phyloP scores from a whole-genome alignment of 2,888 invertebrate genomes.

The Cryptophagus acutangulus region DNA sequence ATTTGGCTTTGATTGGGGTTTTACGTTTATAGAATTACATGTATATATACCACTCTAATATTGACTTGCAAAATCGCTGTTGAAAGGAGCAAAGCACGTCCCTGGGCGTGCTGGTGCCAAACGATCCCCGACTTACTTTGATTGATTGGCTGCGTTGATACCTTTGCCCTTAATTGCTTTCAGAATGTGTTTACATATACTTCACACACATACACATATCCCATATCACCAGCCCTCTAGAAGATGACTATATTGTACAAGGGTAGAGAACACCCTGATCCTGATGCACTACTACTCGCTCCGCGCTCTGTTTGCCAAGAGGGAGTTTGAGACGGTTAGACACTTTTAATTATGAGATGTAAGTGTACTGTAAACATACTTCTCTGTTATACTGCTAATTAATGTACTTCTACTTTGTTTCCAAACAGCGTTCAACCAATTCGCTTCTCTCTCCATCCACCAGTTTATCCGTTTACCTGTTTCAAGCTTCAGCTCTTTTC shows the following conservation, averaged over 20 bases:
- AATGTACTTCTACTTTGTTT: constrained; percentile 16
- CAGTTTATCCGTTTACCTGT: too few species aligned
- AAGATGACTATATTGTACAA: too few species aligned
- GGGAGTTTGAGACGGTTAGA: constrained; percentile 36
- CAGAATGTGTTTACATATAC: constrained; percentile 47
- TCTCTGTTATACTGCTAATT: constrained; percentile 30
- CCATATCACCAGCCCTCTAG: constrained; percentile 28
- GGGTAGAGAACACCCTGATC: too few species aligned
- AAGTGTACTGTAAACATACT: constrained; percentile 38
- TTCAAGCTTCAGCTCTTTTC: too few species aligned
- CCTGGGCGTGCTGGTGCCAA: constrained; percentile 44
- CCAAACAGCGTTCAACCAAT: neutral
- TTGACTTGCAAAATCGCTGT: constrained; percentile 47
- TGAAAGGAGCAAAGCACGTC: constrained; percentile 42
- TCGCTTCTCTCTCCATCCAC: neutral
- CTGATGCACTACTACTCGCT: too few species aligned
- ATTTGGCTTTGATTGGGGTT: too few species aligned
- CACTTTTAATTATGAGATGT: constrained; percentile 41
- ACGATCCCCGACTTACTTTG: constrained; percentile 46
- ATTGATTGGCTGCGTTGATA: constrained; percentile 48
- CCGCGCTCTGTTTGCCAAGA: constrained; percentile 34
- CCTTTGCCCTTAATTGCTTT: constrained; percentile 46
- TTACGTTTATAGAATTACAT: constrained; percentile 44
- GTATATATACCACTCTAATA: too few species aligned
- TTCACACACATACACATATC: too few species aligned